phyloP scores from a whole-genome alignment of 2,113 vertebrate genomes.

The Balaenoptera acutorostrata region DNA sequence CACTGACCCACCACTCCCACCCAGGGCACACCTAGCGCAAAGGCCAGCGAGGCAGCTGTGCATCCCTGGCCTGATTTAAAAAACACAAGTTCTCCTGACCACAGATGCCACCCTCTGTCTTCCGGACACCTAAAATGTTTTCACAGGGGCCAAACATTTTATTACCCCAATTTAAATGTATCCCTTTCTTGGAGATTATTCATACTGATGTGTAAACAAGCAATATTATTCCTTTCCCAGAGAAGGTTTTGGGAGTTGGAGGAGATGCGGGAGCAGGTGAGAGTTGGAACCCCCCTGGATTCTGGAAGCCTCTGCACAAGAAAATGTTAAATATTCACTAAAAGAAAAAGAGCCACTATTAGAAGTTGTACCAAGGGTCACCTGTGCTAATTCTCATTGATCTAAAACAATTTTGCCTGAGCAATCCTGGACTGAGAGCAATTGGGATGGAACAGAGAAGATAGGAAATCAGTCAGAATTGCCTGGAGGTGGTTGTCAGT shows the following conservation, averaged over 20 bases:
- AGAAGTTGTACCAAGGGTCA: neutral
- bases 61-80: neutral
- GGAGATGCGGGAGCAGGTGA: neutral
- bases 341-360: neutral
- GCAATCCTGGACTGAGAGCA: neutral
- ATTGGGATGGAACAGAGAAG: neutral
- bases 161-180: neutral
- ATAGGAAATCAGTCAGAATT: neutral
- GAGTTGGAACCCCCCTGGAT: too few relatives aligned
- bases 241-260: neutral
- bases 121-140: neutral
- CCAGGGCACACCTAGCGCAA: neutral
- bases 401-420: neutral
- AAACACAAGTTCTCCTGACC: neutral
- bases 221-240: neutral
- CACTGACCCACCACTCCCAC: neutral
- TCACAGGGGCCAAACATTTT: neutral
- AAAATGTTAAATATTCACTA: neutral
- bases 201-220: neutral
- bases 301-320: neutral
- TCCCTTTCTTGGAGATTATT: neutral
- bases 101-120: neutral
- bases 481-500: neutral
- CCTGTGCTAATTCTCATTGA: neutral
- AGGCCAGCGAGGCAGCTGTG: neutral